Base-by-base conservation (phyloP, 1,140 invertebrate species). In the Tetramorium alpestre region DNA sequence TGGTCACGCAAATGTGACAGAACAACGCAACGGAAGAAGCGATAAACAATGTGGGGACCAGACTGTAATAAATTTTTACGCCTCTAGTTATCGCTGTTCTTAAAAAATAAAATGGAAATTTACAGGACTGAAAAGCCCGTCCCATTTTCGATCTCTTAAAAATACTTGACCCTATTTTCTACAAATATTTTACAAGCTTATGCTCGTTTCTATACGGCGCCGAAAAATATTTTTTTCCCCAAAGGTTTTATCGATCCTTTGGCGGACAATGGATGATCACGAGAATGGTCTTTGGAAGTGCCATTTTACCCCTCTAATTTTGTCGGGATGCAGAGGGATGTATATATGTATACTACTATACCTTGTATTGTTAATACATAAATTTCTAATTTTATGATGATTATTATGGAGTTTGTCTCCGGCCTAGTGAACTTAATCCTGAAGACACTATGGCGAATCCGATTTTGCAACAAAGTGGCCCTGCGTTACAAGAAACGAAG, bases 311-410 rank as follows among this genome's bases (percentile, higher is more conserved):
- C 5, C 10, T 13, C 16, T 65, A 10, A 65, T 13, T 44, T 18
- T 33, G 44, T 22, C 28, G 54, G 51, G 28, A 62, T n/a, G 8
- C 10, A 16, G 6, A 77, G 3, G 16, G 8, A 33, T 1, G 4
- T 41, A 3, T 51, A 49, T 7, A 33, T 33, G 11, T 51, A 47
- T 16, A 28, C 22, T 5, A 16, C 16, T 44, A 7, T 44, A 33
- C 22, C 49, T n/a, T 25, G 22, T 22, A 16, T 1, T 10, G n/a
- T 25, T 7, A 2, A 18, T 25, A 44, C n/a, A 56, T 22, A n/a
- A 44, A 72, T n/a, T 41, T 82, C 22, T 70, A 81, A 81, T 81
- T 72, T 82, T 72, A 72, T 41, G 65, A 72, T 82, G 65, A 82
- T 82, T 72, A 72, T n/a, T 56, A 38, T 41, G 38, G 22, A 44